A percentile compares a stretch with the other conserved stretches of the same genome.
Conservation (phyloP, 2,888 invertebrate genomes). For the Drosophila sordidula region DNA sequence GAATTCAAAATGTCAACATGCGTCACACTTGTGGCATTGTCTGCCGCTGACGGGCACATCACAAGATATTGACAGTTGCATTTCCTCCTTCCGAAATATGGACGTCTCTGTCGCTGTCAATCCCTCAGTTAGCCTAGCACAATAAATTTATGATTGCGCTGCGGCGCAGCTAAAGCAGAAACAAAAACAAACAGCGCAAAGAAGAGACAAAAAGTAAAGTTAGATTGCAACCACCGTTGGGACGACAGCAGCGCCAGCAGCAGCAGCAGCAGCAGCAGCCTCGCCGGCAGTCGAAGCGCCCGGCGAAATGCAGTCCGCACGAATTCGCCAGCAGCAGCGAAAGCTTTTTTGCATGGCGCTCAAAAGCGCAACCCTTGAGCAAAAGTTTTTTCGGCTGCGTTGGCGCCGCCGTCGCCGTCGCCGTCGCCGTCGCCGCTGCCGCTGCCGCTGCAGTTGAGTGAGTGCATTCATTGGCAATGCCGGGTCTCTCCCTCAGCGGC, state of each 20-base stretch:
- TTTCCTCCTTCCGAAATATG: conserved; percentile 5
- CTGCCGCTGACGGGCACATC: conserved; percentile 16
- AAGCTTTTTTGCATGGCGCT: conserved; percentile 51
- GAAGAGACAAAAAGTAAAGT: conserved; percentile 36
- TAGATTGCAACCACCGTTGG: conserved; percentile 47
- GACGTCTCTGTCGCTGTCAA: conserved; percentile 6
- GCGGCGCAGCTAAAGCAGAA: conserved; percentile 36
- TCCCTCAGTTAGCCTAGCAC: conserved; percentile 64
- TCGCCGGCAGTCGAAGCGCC: conserved; percentile 9
- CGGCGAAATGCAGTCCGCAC: conserved; percentile 37
- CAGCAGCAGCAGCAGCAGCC: conserved; percentile 31
- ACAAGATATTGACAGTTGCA: conserved; percentile 19
- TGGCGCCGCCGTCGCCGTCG: conserved; percentile 26
- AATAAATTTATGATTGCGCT: conserved; percentile 75
- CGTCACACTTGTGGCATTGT: conserved; percentile 51
- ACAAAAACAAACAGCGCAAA: conserved; percentile 8
- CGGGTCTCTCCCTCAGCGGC: conserved; percentile 12
- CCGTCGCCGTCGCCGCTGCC: conserved; percentile 11
- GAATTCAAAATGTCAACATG: conserved; percentile 24
- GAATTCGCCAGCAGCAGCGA: conserved; percentile 42
- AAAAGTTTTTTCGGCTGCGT: conserved; percentile 52
- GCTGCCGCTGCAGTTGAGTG: conserved; percentile 23
- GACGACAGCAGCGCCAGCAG: not conserved
- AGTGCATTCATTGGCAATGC: conserved; percentile 32
- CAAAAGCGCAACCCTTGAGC: conserved; percentile 55